A percentile compares a stretch with the other conserved stretches of the same genome.
Evolutionary conservation across 2,888 invertebrate genomes (phyloP).

Genomic region (Heliconius charithonia): DNA sequence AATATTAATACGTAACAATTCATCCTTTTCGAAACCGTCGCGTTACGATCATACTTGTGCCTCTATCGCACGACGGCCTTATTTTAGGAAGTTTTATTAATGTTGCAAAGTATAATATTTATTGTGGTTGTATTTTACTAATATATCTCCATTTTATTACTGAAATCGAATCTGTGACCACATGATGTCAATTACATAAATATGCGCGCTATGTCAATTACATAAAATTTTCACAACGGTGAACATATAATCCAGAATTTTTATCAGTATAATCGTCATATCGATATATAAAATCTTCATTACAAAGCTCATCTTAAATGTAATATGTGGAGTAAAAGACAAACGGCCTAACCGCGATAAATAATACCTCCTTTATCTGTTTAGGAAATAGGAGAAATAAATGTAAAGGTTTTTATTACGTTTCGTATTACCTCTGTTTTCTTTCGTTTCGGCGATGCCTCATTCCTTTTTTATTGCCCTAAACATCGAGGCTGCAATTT

Average conservation of each 20-base stretch:
- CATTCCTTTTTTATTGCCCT: constrained; percentile 28
- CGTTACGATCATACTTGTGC: too few species aligned
- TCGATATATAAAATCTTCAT: constrained; percentile 8
- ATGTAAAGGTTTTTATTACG: constrained; percentile 32
- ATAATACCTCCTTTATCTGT: constrained; percentile 35
- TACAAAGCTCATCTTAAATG: constrained; percentile 9
- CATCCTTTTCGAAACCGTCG: too few species aligned
- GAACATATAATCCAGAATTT: background rate
- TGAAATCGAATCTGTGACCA: background rate
- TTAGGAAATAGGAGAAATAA: constrained; percentile 33
- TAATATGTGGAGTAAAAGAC: constrained; percentile 14
- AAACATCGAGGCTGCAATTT: constrained; percentile 25
- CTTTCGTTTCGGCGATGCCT: constrained; percentile 22
- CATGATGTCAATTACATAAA: too few species aligned
- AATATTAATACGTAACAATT: too few species aligned
- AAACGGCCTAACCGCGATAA: constrained; percentile 32
- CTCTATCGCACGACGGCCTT: too few species aligned
- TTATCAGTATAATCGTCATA: background rate
- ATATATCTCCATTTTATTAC: background rate
- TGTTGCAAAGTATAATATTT: too few species aligned
- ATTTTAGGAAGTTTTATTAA: too few species aligned
- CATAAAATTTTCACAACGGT: too few species aligned
- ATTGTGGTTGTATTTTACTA: background rate
- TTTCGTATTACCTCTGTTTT: constrained; percentile 34
- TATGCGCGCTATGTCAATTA: too few species aligned